These are phyloP conservation scores for Trachelus iudaicus DNA, from an alignment of 2,888 invertebrate genomes.

Conservation along the genomic window DNA sequence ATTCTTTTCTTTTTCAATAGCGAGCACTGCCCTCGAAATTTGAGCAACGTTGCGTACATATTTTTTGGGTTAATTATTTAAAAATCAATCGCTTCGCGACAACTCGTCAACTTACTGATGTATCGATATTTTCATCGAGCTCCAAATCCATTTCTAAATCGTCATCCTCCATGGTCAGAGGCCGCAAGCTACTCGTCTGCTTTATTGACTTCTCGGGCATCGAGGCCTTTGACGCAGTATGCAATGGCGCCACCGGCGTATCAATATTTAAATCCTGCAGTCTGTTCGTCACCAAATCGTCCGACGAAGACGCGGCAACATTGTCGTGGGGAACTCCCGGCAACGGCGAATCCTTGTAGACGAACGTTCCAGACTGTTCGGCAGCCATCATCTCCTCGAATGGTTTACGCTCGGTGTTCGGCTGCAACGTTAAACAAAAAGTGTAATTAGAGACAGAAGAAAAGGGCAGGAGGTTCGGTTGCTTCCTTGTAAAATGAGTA, in stretches of 20 bases:
- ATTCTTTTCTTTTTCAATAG: background rate
- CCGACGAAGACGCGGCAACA: conserved; percentile 6
- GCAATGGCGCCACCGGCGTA: conserved; percentile 9
- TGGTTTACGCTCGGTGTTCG: conserved; percentile 77
- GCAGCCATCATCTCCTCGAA: conserved; percentile 77
- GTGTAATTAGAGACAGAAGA: conserved; percentile 6
- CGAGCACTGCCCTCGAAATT: background rate
- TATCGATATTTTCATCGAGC: conserved; percentile 83
- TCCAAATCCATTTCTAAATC: conserved; percentile 86
- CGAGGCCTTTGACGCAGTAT: conserved; percentile 19
- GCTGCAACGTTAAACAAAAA: conserved; percentile 55
- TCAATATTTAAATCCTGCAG: conserved; percentile 47
- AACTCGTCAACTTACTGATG: conserved; percentile 69
- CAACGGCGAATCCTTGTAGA: conserved; percentile 36
- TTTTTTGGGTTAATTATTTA: background rate
- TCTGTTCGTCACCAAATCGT: conserved; percentile 42
- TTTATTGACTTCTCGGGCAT: conserved; percentile 37
- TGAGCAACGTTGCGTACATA: background rate
- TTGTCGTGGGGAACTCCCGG: conserved; percentile 21
- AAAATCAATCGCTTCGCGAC: background rate
- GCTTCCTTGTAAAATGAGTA: background rate
- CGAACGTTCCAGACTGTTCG: conserved; percentile 69
- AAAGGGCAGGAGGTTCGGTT: background rate
- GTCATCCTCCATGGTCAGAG: conserved; percentile 67
- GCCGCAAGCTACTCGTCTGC: conserved; percentile 46